Conservation (phyloP, 1,140 invertebrate species). For the Oryzaephilus surinamensis region DNA sequence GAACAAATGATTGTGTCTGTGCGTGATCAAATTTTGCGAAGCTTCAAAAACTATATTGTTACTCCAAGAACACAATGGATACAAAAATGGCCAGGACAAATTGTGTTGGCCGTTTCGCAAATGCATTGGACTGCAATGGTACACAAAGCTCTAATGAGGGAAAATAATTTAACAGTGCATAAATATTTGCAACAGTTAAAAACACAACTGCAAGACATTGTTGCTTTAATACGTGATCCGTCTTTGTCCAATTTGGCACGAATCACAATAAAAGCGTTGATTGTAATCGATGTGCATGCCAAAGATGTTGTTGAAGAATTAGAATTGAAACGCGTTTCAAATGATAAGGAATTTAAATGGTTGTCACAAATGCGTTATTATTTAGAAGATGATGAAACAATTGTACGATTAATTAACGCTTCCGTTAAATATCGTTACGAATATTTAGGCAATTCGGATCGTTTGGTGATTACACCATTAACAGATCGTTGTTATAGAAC, state of each 20-base stretch:
- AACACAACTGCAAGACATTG: constrained; percentile 52
- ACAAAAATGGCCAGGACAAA: constrained; percentile 77
- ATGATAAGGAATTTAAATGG: constrained; percentile 84
- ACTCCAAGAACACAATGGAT: constrained; percentile 64
- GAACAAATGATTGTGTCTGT: constrained; percentile 70
- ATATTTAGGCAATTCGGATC: constrained; percentile 80
- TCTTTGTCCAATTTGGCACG: constrained; percentile 49
- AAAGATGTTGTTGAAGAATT: constrained; percentile 76
- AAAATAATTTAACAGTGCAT: constrained; percentile 42
- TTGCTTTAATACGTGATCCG: constrained; percentile 46
- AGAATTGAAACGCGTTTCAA: constrained; percentile 52
- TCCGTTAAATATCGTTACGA: constrained; percentile 84
- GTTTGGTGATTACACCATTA: constrained; percentile 79
- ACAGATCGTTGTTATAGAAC: constrained; percentile 73
- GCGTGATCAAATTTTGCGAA: constrained; percentile 58
- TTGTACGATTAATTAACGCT: constrained; percentile 81
- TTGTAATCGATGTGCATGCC: constrained; percentile 87
- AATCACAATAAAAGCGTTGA: constrained; percentile 74
- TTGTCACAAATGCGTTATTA: constrained; percentile 74
- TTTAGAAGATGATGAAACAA: constrained; percentile 67
- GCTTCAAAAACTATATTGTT: constrained; percentile 58
- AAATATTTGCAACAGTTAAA: constrained; percentile 14
- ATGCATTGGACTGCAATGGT: constrained; percentile 82
- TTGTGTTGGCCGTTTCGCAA: constrained; percentile 75
- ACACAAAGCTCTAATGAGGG: constrained; percentile 52